Base-by-base conservation (phyloP, 2,797 vertebrate genomes). In the Clarias pachynema region DNA sequence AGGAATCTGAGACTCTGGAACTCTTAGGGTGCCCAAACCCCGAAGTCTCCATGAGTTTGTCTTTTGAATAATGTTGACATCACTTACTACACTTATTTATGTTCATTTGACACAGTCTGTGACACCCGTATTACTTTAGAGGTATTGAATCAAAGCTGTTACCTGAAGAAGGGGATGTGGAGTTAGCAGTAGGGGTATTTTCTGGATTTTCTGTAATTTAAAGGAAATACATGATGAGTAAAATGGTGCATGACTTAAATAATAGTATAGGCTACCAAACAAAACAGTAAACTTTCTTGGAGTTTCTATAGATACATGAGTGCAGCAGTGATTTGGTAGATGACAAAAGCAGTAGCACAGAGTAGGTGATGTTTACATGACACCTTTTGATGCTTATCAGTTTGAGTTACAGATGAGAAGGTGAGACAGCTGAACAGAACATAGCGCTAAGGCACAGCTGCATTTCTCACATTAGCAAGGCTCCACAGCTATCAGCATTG, bases 81-180 rank as follows among this genome's bases (percentile, higher is more conserved):
- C 70, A 72, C 40, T 72, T 72, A 4, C 0, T 49, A 14, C 40
- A 40, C 20, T 2, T 37, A 15, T 37, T 29, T 49, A 73, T 49
- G n/a, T 73, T 49, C 4, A 26, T 53, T 16, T 74, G 44, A 74
- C n/a, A 6, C 24, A 6, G 0, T 26, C 5, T 49, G 16, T 53
- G 26, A 26, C n/a, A 74, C 44, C 53, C 18, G 6, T 3, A 75
- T 56, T 0, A 59, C 57, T 59, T 5, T 34, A 0, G 8, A 14
- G 20, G 10, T 49, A 26, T 2, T 80, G 2, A 80, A 65, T 49
- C 14, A 40, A 62, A n/a, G 34, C n/a, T 79, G 24, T 74, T 84
- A 88, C 87, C 81, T 88, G 84, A 3, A 44, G 63, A 16, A 77
- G 18, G 16, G 40, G 4, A 2, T 31, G 81, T 84, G 79, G 69